phyloP scores from a whole-genome alignment of 2,888 invertebrate genomes.

The Augochlorella aurata region DNA sequence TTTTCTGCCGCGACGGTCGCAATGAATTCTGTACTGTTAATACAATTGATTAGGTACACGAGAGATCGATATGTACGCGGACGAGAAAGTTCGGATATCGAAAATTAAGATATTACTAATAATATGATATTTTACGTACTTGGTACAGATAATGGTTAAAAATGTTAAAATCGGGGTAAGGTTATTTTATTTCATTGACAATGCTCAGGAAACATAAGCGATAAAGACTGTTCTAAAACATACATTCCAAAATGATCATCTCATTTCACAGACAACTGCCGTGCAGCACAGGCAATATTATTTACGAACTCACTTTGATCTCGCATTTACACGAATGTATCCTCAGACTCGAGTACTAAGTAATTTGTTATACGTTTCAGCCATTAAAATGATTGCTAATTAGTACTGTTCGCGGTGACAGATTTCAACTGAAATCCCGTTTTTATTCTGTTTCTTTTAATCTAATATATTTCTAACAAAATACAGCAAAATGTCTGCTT shows the following conservation, averaged over 20 bases:
- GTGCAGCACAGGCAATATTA: not conserved
- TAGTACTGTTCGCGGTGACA: not conserved
- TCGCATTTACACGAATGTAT: not conserved
- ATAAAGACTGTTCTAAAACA: not conserved
- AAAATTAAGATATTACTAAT: not conserved
- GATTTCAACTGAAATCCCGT: not conserved
- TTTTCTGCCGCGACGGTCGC: not conserved
- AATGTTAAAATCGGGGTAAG: not conserved
- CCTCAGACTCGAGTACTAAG: not conserved
- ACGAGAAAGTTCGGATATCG: not conserved
- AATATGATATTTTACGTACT: not conserved
- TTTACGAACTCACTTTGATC: not conserved
- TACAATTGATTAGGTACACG: not conserved
- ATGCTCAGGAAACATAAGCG: not conserved
- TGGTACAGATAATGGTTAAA: not conserved
- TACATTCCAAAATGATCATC: not conserved
- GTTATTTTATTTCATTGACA: not conserved
- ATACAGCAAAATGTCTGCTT: not conserved
- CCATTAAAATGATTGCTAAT: not conserved
- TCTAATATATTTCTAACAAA: not conserved
- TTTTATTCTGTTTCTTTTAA: not conserved
- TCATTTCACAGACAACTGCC: not conserved
- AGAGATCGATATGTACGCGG: too few relatives aligned
- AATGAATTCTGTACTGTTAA: not conserved
- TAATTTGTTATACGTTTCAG: not conserved